Evolutionary conservation across 2,888 invertebrate species (phyloP).

Genomic region (Philaethria dido): DNA sequence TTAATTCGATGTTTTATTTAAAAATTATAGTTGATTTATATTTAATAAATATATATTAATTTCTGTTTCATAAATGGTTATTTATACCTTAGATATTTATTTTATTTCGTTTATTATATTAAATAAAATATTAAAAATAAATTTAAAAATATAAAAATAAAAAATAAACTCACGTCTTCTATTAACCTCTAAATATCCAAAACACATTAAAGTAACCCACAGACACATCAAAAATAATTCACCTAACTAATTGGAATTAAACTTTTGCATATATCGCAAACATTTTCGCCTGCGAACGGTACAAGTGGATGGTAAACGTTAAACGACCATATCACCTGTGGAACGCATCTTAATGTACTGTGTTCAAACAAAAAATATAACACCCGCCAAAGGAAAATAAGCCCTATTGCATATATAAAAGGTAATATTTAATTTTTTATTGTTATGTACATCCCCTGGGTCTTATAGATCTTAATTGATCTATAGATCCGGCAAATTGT

Average conservation of each 20-base stretch:
- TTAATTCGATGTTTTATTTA: background rate
- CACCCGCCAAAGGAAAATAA: slow-evolving; percentile 23
- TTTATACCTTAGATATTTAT: background rate
- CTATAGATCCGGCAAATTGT: slow-evolving; percentile 4
- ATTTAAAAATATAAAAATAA: background rate
- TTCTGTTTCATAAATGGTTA: no score
- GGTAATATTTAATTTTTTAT: background rate
- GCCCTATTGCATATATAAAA: background rate
- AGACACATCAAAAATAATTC: slow-evolving; percentile 26
- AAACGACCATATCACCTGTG: slow-evolving; percentile 65
- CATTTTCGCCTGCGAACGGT: slow-evolving; percentile 61
- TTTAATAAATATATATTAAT: no score
- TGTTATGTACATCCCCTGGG: background rate
- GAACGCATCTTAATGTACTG: slow-evolving; percentile 46
- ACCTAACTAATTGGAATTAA: slow-evolving; percentile 39
- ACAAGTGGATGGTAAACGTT: slow-evolving; percentile 63
- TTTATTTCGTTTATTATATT: background rate
- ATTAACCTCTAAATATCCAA: slow-evolving; percentile 3
- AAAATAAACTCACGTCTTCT: background rate
- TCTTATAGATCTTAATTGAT: background rate
- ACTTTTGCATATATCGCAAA: slow-evolving; percentile 53
- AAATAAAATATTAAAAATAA: no score
- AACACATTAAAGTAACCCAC: slow-evolving; percentile 19
- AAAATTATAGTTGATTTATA: background rate
- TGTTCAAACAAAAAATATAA: slow-evolving; percentile 34